Evolutionary conservation across 2,113 vertebrate species (phyloP).

Genomic region (Oceanites oceanicus): DNA sequence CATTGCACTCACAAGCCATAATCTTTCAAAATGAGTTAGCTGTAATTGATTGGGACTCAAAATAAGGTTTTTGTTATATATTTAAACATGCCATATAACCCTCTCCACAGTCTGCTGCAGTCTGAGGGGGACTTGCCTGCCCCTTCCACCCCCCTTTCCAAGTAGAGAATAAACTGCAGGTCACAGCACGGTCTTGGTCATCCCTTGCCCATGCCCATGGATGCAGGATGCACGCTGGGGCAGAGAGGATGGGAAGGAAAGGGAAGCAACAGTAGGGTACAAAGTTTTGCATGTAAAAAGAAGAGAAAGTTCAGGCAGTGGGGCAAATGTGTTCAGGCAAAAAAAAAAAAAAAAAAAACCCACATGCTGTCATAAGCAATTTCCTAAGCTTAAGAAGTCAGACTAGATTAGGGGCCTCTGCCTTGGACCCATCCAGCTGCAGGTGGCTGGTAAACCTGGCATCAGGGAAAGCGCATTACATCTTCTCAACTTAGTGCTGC

Average conservation of each 20-base stretch:
- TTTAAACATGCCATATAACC: background rate
- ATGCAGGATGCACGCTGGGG: background rate
- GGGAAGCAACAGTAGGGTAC: background rate
- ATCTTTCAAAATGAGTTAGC: background rate
- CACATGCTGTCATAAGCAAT: background rate
- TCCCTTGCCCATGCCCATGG: accelerated
- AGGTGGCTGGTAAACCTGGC: background rate
- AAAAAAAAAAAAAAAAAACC: background rate
- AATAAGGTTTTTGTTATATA: background rate
- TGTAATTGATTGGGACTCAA: background rate
- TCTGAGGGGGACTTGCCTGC: background rate
- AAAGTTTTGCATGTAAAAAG: background rate
- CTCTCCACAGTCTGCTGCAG: background rate
- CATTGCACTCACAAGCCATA: background rate
- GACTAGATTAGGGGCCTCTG: background rate
- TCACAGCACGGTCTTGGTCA: background rate
- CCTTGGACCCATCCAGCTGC: background rate
- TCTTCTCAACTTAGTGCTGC: background rate
- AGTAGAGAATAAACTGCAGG: background rate
- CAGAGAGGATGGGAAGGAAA: background rate
- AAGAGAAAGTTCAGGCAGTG: background rate
- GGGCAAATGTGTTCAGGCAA: background rate
- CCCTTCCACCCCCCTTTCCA: background rate
- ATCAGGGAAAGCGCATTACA: accelerated
- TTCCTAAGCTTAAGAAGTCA: background rate